These are phyloP conservation scores for Furcula furcula DNA, from an alignment of 2,888 invertebrate genomes.

Conservation along the genomic window DNA sequence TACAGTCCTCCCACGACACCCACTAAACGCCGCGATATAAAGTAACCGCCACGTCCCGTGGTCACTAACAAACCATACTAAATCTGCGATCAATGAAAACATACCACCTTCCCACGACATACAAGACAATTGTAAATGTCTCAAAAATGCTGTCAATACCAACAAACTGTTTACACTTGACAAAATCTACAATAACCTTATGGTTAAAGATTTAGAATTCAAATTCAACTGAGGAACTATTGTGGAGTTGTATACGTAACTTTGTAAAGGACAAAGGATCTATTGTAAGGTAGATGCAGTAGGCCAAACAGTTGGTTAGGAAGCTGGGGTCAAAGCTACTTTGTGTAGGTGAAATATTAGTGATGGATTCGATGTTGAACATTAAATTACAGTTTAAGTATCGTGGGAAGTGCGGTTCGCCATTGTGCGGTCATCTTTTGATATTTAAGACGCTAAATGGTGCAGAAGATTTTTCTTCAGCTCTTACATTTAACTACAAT, in stretches of 20 bases:
- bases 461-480: too few relatives aligned
- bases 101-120: constrained; percentile 48
- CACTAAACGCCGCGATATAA: constrained; percentile 70
- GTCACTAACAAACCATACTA: constrained; percentile 48
- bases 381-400: constrained; percentile 43
- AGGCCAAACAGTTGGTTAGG: constrained; percentile 58
- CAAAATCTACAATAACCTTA: constrained; percentile 13
- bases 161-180: constrained; percentile 10
- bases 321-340: constrained; percentile 54
- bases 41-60: constrained; percentile 60
- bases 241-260: constrained; percentile 5
- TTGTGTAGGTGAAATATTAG: constrained; percentile 49
- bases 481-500: too few relatives aligned
- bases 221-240: constrained; percentile 12
- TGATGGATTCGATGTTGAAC: constrained; percentile 36
- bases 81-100: constrained; percentile 30
- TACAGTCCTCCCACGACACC: constrained; percentile 9
- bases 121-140: constrained; percentile 61
- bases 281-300: constrained; percentile 39
- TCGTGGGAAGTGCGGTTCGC: constrained; percentile 45
- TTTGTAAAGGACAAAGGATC: constrained; percentile 30
- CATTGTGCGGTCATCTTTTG: constrained; percentile 13
- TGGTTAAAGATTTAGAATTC: constrained; percentile 10
- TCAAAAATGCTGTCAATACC: constrained; percentile 53
- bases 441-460: constrained; percentile 29